Evolutionary conservation across 2,888 invertebrate species (phyloP), one percentile per base, ranked within the genome.

Genomic region (Chrysina gloriosa): DNA sequence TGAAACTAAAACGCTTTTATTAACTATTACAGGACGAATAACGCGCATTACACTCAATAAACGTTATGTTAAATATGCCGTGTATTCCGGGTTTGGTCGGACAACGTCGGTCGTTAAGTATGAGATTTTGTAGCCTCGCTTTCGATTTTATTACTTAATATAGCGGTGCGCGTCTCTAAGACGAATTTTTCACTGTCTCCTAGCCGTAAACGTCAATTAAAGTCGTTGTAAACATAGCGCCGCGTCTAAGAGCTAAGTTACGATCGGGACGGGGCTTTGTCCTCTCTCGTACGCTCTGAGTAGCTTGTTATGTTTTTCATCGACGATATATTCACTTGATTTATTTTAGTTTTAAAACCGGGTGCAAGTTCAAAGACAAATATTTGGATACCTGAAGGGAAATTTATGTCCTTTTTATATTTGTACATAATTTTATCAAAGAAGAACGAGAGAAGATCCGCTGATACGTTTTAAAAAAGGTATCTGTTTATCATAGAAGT

Each of bases 1-100:
- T 39, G 39, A 52, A 52, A 31, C 29, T 52, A 52, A 70, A 67
- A 47, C 25, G 29, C 61, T 47, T 61, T 69, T 71, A 70, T 65
- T 68, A 68, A 70, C 50, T 65, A 56, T 56, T 56, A 65, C 34
- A 23, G n/a, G 16, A 19, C 52, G 19, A 29, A 52, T 31, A 52
- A 52, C 19, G 25, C 52, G n/a, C 21, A 63, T 66, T 70, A 68
- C 58, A 66, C 65, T 61, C 65, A 52, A 52, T 52, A 52, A 52
- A 52, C 29, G 52, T 25, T 52, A 52, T 52, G 52, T 31, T 52
- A 19, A 6, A 52, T 52, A 52, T 52, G 52, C 19, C 29, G 31
- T 31, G 31, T 52, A 14, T 31, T 25, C 9, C 52, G 16, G 52
- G 52, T n/a, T 29, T 6, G 31, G 31, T 2, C 45, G 16, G 19